phyloP scores from a whole-genome alignment of 2,113 vertebrate genomes.

The Budorcas taxicolor region DNA sequence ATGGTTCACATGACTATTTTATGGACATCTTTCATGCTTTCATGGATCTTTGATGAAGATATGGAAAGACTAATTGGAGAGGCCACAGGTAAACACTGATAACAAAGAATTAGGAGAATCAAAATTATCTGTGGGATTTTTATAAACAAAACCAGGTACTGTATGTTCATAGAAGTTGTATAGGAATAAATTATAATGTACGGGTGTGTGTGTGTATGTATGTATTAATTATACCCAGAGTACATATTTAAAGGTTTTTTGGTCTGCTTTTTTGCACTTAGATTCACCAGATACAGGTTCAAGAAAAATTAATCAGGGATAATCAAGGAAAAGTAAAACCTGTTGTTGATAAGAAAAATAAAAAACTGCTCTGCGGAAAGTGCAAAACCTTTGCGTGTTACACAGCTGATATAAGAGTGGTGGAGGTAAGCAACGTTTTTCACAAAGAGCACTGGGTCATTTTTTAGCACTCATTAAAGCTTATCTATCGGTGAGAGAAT shows the following conservation, averaged over 20 bases:
- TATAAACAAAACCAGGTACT: neutral
- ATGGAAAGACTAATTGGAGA: neutral
- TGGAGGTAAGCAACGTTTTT: slow-evolving; percentile 70
- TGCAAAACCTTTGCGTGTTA: slow-evolving; percentile 76
- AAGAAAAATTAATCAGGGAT: slow-evolving; percentile 73
- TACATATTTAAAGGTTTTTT: neutral
- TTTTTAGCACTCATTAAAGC: neutral
- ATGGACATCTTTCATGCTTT: neutral
- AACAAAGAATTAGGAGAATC: neutral
- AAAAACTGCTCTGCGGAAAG: slow-evolving; percentile 75
- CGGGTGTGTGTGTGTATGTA: neutral
- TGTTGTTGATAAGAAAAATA: slow-evolving; percentile 47
- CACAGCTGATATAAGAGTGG: slow-evolving; percentile 75
- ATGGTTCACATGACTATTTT: neutral
- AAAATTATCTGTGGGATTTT: neutral
- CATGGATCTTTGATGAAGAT: neutral
- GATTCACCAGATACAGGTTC: slow-evolving; percentile 68
- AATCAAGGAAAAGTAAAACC: slow-evolving; percentile 38
- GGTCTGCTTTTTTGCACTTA: slow-evolving; percentile 27
- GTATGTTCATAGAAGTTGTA: neutral
- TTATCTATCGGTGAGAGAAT: neutral
- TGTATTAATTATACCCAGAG: neutral
- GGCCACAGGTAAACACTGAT: neutral
- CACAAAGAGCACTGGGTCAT: neutral
- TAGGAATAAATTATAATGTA: neutral